A percentile compares a stretch with the other conserved stretches of the same genome.
Evolutionary conservation across 2,888 invertebrate species (phyloP).

Genomic region (Phyllotreta striolata): DNA sequence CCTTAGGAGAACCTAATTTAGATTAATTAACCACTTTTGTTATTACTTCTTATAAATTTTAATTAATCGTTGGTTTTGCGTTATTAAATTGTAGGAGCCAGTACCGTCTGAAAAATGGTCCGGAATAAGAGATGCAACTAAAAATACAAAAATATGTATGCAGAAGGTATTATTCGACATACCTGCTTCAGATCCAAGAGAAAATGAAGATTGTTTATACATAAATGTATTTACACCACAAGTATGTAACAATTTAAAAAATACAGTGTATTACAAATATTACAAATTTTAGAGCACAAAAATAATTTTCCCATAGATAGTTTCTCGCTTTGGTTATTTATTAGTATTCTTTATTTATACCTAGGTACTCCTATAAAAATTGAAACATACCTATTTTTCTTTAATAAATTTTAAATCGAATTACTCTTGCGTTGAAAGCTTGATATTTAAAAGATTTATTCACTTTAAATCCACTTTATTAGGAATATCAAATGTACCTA

Average conservation of each 20-base stretch:
- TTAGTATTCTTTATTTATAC: no score
- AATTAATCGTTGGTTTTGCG: not conserved
- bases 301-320: no score
- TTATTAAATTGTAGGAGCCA: conserved; percentile 16
- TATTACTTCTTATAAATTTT: not conserved
- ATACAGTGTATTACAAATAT: not conserved
- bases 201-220: conserved; percentile 30
- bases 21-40: not conserved
- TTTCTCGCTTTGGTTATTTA: no score
- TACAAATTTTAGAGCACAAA: not conserved
- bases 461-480: no score
- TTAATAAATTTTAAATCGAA: no score
- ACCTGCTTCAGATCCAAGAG: not conserved
- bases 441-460: no score
- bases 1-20: no score
- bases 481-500: no score
- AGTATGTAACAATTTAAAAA: conserved; percentile 12
- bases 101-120: conserved; percentile 14
- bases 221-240: conserved; percentile 25
- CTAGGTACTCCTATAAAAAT: no score
- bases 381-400: no score
- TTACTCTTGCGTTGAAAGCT: no score
- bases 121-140: conserved; percentile 9
- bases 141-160: conserved; percentile 21
- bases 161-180: not conserved